phyloP scores from a whole-genome alignment of 2,888 invertebrate species.

The Rhopalosiphum nymphaeae region DNA sequence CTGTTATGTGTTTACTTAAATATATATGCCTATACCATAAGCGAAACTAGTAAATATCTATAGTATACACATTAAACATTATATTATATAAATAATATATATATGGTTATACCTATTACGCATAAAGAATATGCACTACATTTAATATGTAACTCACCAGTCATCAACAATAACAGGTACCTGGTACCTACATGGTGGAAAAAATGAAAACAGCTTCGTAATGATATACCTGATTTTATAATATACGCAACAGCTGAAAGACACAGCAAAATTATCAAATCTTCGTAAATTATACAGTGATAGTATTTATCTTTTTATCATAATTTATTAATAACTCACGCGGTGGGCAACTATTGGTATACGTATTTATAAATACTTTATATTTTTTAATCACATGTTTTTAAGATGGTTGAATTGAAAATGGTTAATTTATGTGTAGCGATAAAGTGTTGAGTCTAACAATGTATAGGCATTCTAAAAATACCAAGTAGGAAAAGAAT shows the following conservation, averaged over 20 bases:
- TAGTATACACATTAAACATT: background rate
- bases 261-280: background rate
- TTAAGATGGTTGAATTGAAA: too few relatives aligned
- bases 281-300: background rate
- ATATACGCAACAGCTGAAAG: background rate
- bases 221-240: background rate
- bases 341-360: background rate
- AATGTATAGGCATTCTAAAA: too few relatives aligned
- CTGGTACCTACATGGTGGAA: background rate
- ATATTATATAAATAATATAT: background rate
- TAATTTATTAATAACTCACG: background rate
- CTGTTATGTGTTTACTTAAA: background rate
- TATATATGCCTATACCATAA: background rate
- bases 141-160: background rate
- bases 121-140: background rate
- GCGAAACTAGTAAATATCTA: background rate
- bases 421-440: too few relatives aligned
- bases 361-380: too few relatives aligned
- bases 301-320: background rate
- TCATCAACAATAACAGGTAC: background rate
- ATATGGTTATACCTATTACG: background rate
- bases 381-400: background rate
- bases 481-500: too few relatives aligned
- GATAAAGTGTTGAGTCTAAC: too few relatives aligned
- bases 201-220: background rate